Evolutionary conservation across 2,797 vertebrate genomes (phyloP).

Genomic region (Rhodeus uyekii): DNA sequence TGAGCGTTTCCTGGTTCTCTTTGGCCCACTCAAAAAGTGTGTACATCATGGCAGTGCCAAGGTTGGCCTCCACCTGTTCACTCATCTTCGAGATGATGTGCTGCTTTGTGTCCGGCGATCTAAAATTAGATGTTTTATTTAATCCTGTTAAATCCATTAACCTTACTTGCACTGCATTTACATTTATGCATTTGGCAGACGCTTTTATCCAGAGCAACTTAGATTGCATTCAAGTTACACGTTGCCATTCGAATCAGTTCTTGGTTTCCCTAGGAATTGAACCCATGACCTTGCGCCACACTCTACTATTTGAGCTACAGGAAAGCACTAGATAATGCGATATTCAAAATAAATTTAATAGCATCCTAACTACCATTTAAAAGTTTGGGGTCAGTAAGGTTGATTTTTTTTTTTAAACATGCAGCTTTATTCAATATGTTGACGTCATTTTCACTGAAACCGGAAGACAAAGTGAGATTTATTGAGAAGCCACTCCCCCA

Average conservation of each 20-base stretch:
- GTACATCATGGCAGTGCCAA: slow-evolving; percentile 96
- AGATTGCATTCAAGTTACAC: too few species aligned
- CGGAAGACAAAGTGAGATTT: too few species aligned
- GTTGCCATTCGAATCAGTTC: too few species aligned
- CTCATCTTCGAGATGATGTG: slow-evolving; percentile 84
- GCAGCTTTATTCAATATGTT: too few species aligned
- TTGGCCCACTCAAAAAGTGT: slow-evolving; percentile 97
- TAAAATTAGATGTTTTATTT: slow-evolving; percentile 38
- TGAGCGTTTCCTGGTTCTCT: slow-evolving; percentile 90
- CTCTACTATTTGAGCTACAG: too few species aligned
- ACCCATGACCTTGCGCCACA: too few species aligned
- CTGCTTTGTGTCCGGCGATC: slow-evolving; percentile 81
- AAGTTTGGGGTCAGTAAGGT: background rate
- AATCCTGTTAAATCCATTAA: background rate
- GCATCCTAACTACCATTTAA: background rate
- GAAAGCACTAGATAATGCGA: too few species aligned
- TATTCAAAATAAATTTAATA: background rate
- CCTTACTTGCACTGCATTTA: background rate
- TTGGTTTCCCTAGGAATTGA: too few species aligned
- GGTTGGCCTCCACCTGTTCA: slow-evolving; percentile 88
- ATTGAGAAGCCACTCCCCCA: too few species aligned
- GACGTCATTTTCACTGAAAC: too few species aligned
- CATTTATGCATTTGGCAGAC: too few species aligned
- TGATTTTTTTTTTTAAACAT: background rate
- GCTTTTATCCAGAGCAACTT: too few species aligned